A percentile compares a stretch with the other conserved stretches of the same genome.
Evolutionary conservation across 1,140 invertebrate genomes (phyloP).

Genomic region (Heliconius hewitsoni): DNA sequence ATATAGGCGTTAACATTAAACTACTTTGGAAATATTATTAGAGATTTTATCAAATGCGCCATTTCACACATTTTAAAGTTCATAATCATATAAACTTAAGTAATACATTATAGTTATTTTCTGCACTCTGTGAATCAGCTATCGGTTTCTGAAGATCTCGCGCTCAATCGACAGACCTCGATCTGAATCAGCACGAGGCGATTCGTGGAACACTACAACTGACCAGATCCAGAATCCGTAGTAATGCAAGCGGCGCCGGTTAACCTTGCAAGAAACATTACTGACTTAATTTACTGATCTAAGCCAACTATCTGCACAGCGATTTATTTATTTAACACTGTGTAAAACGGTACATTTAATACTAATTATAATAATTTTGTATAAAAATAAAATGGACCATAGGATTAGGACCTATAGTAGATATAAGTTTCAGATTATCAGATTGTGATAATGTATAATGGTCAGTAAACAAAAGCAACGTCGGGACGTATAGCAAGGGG

Average conservation of each 20-base stretch:
- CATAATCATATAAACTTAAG: background rate
- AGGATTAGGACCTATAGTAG: background rate
- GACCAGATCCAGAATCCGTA: slow-evolving; percentile 27
- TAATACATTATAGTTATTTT: slow-evolving; percentile 9
- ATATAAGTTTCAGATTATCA: slow-evolving; percentile 45
- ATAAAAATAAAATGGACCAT: background rate
- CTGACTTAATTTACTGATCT: slow-evolving; percentile 16
- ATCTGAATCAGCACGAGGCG: slow-evolving; percentile 67
- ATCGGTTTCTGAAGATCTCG: slow-evolving; percentile 47
- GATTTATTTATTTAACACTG: background rate
- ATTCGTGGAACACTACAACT: slow-evolving; percentile 34
- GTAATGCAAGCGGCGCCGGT: slow-evolving; percentile 26
- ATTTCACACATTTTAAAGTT: background rate
- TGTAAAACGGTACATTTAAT: background rate
- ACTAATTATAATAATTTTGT: background rate
- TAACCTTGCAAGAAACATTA: slow-evolving; percentile 32
- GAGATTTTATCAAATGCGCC: background rate
- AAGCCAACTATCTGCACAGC: background rate
- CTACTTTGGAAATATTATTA: background rate
- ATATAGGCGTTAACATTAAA: background rate
- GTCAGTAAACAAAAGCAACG: slow-evolving; percentile 63
- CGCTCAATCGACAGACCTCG: slow-evolving; percentile 61
- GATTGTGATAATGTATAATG: slow-evolving; percentile 52
- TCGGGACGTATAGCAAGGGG: slow-evolving; percentile 53
- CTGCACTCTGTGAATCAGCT: slow-evolving; percentile 22